Percentiles rank a stretch among this genome's conserved stretches.
phyloP scores from a whole-genome alignment of 2,113 vertebrate genomes.

The Romanogobio albipinnatus region DNA sequence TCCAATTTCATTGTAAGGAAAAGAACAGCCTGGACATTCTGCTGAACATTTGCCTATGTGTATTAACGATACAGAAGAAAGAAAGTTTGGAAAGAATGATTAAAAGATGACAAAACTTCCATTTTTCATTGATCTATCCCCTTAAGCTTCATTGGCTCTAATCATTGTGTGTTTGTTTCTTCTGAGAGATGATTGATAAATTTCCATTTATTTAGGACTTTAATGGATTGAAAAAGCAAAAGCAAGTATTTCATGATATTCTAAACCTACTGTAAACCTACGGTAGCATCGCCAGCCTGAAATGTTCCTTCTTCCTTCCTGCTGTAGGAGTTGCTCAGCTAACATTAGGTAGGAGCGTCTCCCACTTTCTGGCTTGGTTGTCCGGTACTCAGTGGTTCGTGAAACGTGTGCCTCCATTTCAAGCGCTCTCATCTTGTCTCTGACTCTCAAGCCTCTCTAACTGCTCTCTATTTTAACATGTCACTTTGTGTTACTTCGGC shows the following conservation, averaged over 20 bases:
- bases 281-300: slow-evolving; percentile 42
- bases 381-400: slow-evolving; percentile 64
- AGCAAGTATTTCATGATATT: slow-evolving; percentile 19
- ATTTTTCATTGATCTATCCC: background rate
- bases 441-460: slow-evolving; percentile 50
- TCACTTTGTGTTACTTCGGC: slow-evolving; percentile 30
- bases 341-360: slow-evolving; percentile 80
- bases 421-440: slow-evolving; percentile 65
- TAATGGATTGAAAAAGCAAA: slow-evolving; percentile 39
- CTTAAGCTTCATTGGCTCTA: background rate
- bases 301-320: slow-evolving; percentile 69
- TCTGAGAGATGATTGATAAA: slow-evolving; percentile 17
- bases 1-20: background rate
- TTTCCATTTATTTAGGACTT: slow-evolving; percentile 33
- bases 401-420: slow-evolving; percentile 70
- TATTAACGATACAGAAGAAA: background rate
- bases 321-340: slow-evolving; percentile 80
- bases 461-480: slow-evolving; percentile 54
- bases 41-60: background rate
- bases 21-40: background rate
- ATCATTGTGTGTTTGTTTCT: background rate
- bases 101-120: background rate
- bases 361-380: slow-evolving; percentile 68
- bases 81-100: background rate
- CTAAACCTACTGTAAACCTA: background rate